Evolutionary conservation across 2,797 vertebrate species (phyloP).

Genomic region (Hemitrygon akajei): DNA sequence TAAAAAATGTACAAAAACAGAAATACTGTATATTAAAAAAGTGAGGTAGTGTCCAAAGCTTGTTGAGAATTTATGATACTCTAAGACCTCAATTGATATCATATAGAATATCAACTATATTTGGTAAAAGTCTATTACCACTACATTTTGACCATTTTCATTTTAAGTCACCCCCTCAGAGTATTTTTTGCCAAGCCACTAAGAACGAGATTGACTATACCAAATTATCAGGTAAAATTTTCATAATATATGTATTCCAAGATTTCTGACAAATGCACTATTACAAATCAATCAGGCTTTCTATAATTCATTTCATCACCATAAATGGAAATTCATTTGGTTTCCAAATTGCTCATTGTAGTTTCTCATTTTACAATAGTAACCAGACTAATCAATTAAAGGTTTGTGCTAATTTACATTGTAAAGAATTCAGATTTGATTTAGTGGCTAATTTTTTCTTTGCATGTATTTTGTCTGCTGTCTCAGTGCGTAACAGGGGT

Average conservation of each 20-base stretch:
- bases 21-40: too few relatives aligned
- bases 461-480: constrained; percentile 18
- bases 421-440: background rate
- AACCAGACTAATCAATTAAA: constrained; percentile 17
- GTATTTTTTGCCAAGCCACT: background rate
- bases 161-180: too few relatives aligned
- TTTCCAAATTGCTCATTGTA: background rate
- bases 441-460: constrained; percentile 23
- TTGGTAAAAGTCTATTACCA: background rate
- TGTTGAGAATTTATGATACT: too few relatives aligned
- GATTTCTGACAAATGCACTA: background rate
- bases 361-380: background rate
- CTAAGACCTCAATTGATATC: background rate
- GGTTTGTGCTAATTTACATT: constrained; percentile 14
- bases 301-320: background rate
- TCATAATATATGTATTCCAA: background rate
- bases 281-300: too few relatives aligned
- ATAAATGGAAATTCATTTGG: background rate
- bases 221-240: background rate
- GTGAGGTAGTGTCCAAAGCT: too few relatives aligned
- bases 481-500: background rate
- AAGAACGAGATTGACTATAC: background rate
- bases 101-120: background rate
- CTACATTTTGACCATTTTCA: too few relatives aligned
- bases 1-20: too few relatives aligned